Conservation (phyloP, 2,888 invertebrate species). For the Nysson spinosus region DNA sequence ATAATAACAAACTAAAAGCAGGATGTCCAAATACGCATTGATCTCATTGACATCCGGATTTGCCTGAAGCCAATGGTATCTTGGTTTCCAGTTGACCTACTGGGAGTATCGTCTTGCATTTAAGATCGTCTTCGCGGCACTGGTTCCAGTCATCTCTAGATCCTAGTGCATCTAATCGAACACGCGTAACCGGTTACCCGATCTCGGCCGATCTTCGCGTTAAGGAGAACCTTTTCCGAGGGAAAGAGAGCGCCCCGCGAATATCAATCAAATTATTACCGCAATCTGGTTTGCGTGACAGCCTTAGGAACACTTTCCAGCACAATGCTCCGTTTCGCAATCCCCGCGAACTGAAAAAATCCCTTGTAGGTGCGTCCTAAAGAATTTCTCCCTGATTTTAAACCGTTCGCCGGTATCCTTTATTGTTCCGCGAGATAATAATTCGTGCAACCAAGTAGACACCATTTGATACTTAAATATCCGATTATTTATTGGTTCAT, state of each 20-base stretch:
- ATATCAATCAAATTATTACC: conserved; percentile 60
- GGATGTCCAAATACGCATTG: too few species aligned
- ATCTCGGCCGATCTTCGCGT: too few species aligned
- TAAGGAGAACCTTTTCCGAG: too few species aligned
- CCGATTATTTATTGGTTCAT: too few species aligned
- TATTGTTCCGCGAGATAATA: too few species aligned
- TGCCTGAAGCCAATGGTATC: conserved; percentile 41
- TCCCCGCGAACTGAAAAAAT: conserved; percentile 19
- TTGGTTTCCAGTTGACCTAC: conserved; percentile 41
- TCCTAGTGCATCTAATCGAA: too few species aligned
- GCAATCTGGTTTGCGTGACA: conserved; percentile 48
- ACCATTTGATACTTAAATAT: too few species aligned
- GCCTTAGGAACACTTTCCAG: conserved; percentile 24
- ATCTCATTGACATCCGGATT: conserved; percentile 52
- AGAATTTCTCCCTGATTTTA: not conserved
- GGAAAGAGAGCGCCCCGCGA: conserved; percentile 24
- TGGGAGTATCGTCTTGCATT: conserved; percentile 12
- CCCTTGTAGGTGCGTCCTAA: conserved; percentile 31
- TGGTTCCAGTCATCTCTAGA: not conserved
- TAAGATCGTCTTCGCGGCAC: conserved; percentile 10
- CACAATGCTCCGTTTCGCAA: conserved; percentile 42
- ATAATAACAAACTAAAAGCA: too few species aligned
- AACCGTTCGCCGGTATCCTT: too few species aligned
- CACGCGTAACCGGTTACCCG: too few species aligned
- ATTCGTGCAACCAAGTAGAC: too few species aligned